Conservation (phyloP, 2,797 vertebrate genomes). For the Syndactyla subalaris region DNA sequence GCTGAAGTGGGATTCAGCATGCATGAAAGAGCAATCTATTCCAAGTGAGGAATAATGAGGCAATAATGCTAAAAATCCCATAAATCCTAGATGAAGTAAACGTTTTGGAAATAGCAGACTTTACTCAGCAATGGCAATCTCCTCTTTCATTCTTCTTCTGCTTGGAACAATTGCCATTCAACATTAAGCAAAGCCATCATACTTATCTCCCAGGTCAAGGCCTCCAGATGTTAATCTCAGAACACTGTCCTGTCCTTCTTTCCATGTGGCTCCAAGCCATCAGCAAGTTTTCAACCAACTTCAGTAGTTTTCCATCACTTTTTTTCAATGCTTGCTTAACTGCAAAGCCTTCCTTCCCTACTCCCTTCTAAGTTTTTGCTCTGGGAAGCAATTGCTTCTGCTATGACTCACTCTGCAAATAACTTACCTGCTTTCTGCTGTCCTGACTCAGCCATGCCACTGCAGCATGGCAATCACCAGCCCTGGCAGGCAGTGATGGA, state of each 20-base stretch:
- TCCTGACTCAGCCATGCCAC: not conserved
- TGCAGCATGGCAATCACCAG: not conserved
- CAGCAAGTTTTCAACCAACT: not conserved
- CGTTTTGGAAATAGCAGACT: not conserved
- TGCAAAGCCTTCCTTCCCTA: not conserved
- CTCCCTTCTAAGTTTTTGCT: not conserved
- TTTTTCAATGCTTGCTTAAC: not conserved
- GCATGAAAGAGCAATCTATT: not conserved
- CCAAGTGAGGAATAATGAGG: not conserved
- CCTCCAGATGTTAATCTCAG: not conserved
- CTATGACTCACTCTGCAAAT: not conserved
- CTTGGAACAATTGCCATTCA: not conserved
- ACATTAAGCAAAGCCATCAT: not conserved
- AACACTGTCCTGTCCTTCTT: not conserved
- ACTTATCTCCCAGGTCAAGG: not conserved
- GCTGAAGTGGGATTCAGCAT: not conserved
- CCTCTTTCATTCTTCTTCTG: not conserved
- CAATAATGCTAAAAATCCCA: not conserved
- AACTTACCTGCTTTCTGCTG: not conserved
- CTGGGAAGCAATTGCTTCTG: not conserved
- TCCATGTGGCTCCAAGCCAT: not conserved
- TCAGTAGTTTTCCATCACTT: not conserved
- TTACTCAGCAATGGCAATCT: not conserved
- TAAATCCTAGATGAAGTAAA: not conserved
- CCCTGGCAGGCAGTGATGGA: not conserved